phyloP scores from a whole-genome alignment of 2,797 vertebrate species.

The Trichosurus vulpecula region DNA sequence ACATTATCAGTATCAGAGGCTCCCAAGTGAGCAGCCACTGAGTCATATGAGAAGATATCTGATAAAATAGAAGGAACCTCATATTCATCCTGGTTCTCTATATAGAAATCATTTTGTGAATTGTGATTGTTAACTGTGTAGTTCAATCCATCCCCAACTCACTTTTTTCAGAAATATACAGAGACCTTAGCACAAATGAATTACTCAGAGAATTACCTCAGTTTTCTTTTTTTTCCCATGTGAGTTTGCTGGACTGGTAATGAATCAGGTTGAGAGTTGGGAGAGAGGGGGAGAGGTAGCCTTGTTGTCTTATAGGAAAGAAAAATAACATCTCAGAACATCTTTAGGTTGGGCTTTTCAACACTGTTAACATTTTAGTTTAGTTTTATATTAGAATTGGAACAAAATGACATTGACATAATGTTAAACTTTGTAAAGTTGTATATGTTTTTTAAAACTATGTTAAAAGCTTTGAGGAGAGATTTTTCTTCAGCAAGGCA shows the following conservation, averaged over 20 bases:
- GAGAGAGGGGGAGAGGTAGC: constrained; percentile 13
- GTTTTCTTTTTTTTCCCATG: background rate
- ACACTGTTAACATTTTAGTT: background rate
- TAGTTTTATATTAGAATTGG: constrained; percentile 7
- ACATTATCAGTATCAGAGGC: constrained; percentile 67
- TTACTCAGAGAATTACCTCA: background rate
- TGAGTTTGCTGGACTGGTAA: background rate
- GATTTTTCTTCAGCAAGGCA: background rate
- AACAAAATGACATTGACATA: background rate
- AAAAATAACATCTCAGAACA: background rate
- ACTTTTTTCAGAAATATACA: background rate
- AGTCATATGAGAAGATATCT: constrained; percentile 74
- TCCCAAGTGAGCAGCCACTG: constrained; percentile 59
- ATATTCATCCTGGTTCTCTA: background rate
- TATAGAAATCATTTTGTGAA: background rate
- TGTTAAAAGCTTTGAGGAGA: background rate
- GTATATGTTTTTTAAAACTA: background rate
- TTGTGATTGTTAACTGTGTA: background rate
- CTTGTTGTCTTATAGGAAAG: constrained; percentile 19
- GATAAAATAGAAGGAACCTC: constrained; percentile 43
- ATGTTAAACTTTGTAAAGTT: background rate
- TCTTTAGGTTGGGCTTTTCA: constrained; percentile 6
- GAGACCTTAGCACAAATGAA: background rate
- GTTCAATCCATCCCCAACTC: background rate
- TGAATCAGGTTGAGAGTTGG: constrained; percentile 2